Conservation (phyloP, 2,888 invertebrate species). For the Sphaeridia pumilis region DNA sequence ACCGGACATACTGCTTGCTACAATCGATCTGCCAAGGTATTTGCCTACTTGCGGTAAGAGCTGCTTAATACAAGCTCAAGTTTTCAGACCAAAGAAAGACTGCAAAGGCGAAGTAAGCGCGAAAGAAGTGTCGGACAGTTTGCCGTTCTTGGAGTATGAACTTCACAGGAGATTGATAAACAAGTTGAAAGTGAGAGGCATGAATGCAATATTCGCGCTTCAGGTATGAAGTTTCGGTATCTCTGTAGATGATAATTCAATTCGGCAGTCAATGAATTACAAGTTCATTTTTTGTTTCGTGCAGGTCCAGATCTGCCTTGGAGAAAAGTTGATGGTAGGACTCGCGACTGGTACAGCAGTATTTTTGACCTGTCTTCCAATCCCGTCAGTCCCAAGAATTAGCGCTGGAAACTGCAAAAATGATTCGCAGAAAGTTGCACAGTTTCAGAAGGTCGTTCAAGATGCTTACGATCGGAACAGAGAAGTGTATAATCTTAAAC, state of each 20-base stretch:
- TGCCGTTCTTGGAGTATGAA: slow-evolving; percentile 93
- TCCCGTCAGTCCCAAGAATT: slow-evolving; percentile 60
- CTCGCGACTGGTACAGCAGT: slow-evolving; percentile 81
- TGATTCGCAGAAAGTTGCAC: slow-evolving; percentile 52
- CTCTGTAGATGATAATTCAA: too few species aligned
- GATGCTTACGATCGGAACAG: slow-evolving; percentile 60
- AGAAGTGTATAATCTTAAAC: slow-evolving; percentile 53
- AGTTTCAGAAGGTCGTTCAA: slow-evolving; percentile 55
- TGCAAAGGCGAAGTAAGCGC: slow-evolving; percentile 73
- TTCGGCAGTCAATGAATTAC: too few species aligned
- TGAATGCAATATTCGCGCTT: slow-evolving; percentile 85
- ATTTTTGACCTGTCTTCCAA: slow-evolving; percentile 62
- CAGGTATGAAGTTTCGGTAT: slow-evolving; percentile 45
- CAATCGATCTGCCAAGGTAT: slow-evolving; percentile 69
- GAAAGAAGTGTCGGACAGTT: slow-evolving; percentile 84
- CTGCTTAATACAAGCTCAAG: slow-evolving; percentile 59
- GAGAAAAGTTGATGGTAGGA: slow-evolving; percentile 76
- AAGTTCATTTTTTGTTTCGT: too few species aligned
- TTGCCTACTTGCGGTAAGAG: slow-evolving; percentile 59
- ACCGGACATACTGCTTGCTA: slow-evolving; percentile 79
- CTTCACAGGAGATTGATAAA: slow-evolving; percentile 79
- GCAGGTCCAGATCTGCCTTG: slow-evolving; percentile 62
- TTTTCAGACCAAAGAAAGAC: slow-evolving; percentile 64
- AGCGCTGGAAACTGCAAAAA: slow-evolving; percentile 54
- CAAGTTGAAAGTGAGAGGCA: slow-evolving; percentile 82